phyloP scores from a whole-genome alignment of 1,140 invertebrate genomes.

The Neodiprion lecontei region DNA sequence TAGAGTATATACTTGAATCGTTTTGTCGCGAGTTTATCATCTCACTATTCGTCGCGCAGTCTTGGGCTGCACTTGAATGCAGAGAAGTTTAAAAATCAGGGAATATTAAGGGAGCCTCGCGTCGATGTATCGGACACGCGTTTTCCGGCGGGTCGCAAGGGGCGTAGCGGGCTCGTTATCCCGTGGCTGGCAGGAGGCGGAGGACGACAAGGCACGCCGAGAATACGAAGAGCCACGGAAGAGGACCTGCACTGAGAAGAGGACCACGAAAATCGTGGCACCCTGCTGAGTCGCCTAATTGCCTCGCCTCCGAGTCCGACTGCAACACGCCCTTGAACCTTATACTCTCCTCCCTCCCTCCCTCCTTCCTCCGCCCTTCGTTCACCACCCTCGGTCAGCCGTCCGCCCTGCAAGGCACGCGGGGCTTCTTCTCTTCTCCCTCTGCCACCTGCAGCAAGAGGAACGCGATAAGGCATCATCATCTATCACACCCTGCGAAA shows the following conservation, averaged over 20 bases:
- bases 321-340: constrained; percentile 53
- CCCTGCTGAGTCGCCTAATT: constrained; percentile 59
- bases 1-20: too few species aligned
- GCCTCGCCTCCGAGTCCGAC: constrained; percentile 50
- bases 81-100: too few species aligned
- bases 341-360: constrained; percentile 26
- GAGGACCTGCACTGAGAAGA: constrained; percentile 37
- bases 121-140: too few species aligned
- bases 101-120: too few species aligned
- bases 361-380: constrained; percentile 31
- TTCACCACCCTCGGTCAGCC: constrained; percentile 25
- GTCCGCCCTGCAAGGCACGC: constrained; percentile 39
- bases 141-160: background rate
- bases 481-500: constrained; percentile 61
- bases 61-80: too few species aligned
- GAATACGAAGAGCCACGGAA: constrained; percentile 25
- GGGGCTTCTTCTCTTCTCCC: background rate
- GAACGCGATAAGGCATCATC: constrained; percentile 46
- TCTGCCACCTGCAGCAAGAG: background rate
- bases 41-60: too few species aligned
- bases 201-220: constrained; percentile 23
- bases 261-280: constrained; percentile 53
- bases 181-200: constrained; percentile 15
- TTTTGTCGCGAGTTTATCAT: too few species aligned
- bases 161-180: constrained; percentile 9